Evolutionary conservation across 2,113 vertebrate species (phyloP).

Genomic region (Pygoscelis adeliae): DNA sequence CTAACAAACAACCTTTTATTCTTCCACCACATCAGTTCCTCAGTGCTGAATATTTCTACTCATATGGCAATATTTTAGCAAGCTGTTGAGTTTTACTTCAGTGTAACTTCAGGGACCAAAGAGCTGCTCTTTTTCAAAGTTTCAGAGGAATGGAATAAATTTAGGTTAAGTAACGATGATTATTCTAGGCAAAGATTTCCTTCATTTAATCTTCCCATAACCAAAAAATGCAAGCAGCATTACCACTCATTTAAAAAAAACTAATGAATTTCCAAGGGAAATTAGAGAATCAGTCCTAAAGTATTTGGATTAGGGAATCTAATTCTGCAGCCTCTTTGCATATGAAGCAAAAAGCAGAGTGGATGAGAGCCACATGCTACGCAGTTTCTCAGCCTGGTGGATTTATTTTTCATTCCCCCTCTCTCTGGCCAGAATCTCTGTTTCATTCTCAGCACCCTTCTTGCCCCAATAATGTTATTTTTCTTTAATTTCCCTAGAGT

Average conservation of each 20-base stretch:
- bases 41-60: slow-evolving; percentile 53
- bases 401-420: not conserved
- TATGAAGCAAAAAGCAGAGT: not conserved
- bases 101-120: slow-evolving; percentile 62
- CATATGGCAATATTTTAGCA: slow-evolving; percentile 74
- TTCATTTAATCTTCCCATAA: slow-evolving; percentile 67
- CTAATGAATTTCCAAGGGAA: slow-evolving; percentile 71
- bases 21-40: slow-evolving; percentile 53
- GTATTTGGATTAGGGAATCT: slow-evolving; percentile 57
- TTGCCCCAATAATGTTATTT: not conserved
- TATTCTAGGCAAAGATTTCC: slow-evolving; percentile 68
- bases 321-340: slow-evolving; percentile 44
- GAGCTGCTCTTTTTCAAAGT: slow-evolving; percentile 51
- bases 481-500: not conserved
- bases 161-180: slow-evolving; percentile 53
- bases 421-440: not conserved
- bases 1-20: slow-evolving; percentile 74
- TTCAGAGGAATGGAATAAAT: slow-evolving; percentile 61
- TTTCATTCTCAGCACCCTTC: not conserved
- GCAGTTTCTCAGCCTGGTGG: not conserved
- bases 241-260: slow-evolving; percentile 56
- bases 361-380: slow-evolving; percentile 17
- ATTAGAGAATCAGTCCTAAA: slow-evolving; percentile 60
- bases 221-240: slow-evolving; percentile 60
- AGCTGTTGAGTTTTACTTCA: slow-evolving; percentile 69